Percentiles rank a stretch among this genome's conserved stretches.
Evolutionary conservation across 2,113 vertebrate genomes (phyloP).

Genomic region (Chrysochloris asiatica): DNA sequence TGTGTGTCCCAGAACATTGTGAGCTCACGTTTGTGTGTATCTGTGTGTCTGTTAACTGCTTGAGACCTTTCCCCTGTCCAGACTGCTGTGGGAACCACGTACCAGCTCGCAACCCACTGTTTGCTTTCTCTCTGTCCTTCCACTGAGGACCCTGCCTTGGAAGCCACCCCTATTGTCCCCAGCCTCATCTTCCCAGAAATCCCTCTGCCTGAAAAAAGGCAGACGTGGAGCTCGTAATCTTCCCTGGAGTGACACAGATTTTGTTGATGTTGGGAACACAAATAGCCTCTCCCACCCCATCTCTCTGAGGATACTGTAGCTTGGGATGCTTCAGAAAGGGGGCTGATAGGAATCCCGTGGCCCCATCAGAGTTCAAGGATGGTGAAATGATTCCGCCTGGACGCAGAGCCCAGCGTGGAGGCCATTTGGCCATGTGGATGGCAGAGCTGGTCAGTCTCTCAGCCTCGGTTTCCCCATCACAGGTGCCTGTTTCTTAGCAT

Average conservation of each 20-base stretch:
- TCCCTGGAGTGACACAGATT: background rate
- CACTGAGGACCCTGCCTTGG: background rate
- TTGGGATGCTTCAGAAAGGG: background rate
- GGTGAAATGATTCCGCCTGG: accelerated
- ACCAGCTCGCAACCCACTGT: accelerated
- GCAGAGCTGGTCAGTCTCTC: too few species aligned
- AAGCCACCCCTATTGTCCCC: background rate
- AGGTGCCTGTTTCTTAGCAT: too few species aligned
- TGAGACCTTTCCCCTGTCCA: background rate
- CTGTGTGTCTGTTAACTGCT: constrained; percentile 1
- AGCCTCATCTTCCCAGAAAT: background rate
- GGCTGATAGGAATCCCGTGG: background rate
- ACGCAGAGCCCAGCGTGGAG: too few species aligned
- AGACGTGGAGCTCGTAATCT: background rate
- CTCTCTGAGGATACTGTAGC: background rate
- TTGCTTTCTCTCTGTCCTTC: background rate
- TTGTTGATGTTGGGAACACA: background rate
- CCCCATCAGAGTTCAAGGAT: accelerated
- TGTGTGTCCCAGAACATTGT: accelerated
- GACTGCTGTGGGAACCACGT: background rate
- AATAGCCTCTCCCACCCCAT: accelerated
- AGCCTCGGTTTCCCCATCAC: background rate
- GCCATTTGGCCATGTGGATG: too few species aligned
- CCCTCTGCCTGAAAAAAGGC: background rate
- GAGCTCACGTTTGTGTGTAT: too few species aligned